Evolutionary conservation across 2,113 vertebrate species (phyloP).

Genomic region (Scalopus aquaticus): DNA sequence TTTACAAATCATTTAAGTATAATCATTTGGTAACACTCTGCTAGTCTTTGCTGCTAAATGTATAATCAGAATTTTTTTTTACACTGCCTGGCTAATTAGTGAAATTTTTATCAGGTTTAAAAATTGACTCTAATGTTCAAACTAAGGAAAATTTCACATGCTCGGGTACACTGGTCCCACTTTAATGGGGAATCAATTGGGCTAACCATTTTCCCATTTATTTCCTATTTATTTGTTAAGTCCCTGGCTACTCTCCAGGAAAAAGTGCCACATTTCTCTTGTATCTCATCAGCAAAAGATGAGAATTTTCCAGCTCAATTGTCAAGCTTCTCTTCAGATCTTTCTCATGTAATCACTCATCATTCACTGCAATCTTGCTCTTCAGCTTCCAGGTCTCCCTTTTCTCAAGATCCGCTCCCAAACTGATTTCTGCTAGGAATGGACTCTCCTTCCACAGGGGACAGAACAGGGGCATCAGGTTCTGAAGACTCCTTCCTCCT

Average conservation of each 20-base stretch:
- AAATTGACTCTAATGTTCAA: conserved; percentile 3
- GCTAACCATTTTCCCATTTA: background rate
- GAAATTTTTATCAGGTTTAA: conserved; percentile 14
- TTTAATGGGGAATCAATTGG: background rate
- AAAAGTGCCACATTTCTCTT: background rate
- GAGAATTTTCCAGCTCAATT: conserved; percentile 15
- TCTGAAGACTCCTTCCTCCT: background rate
- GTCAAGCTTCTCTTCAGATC: conserved; percentile 33
- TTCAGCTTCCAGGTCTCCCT: background rate
- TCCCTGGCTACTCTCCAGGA: background rate
- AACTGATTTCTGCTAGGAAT: background rate
- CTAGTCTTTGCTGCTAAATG: background rate
- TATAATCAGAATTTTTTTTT: background rate
- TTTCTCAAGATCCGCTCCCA: background rate
- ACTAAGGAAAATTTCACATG: conserved; percentile 27
- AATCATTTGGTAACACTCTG: background rate
- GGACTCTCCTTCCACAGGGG: background rate
- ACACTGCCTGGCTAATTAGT: background rate
- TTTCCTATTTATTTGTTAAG: conserved; percentile 21
- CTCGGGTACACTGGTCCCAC: background rate
- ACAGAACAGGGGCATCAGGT: background rate
- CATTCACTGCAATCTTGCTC: background rate
- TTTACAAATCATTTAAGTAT: conserved; percentile 12
- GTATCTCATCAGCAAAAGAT: conserved; percentile 42
- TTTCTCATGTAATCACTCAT: background rate